Base-by-base conservation (phyloP, 2,888 invertebrate species). In the Cylindroiulus punctatus region DNA sequence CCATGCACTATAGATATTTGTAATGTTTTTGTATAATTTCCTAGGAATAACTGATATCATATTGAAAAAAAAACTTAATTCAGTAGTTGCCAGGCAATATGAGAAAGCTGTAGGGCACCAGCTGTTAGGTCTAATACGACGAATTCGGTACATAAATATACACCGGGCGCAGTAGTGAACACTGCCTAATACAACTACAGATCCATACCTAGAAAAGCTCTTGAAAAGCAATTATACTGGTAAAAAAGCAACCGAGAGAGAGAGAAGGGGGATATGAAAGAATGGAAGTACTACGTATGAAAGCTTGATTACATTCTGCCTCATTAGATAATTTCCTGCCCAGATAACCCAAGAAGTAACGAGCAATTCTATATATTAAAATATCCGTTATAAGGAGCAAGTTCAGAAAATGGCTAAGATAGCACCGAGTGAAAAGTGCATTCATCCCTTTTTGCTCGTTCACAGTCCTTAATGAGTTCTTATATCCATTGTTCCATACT, bases 281-380 rank as follows among this genome's bases (percentile, higher is more conserved):
- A 83, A 83, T 42, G 22, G 83, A 83, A 83, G 26, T 42, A 44
- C 40, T 40, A 83, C 82, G 83, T 40, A 44, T 83, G 22, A 83
- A 83, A 83, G 40, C 83, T 83, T 83, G 83, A 83, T 83, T 83
- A 83, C 83, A 83, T 83, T 83, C 42, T 83, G 83, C 83, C 83
- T 83, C 83, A 44, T 83, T 83, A 83, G 44, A 83, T 83, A 83
- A 83, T 83, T 83, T 83, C 83, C 83, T 83, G 44, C 83, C 40
- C 83, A 83, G 83, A 83, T 83, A 83, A 40, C 44, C 76, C 76
- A 40, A 44, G 83, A 83, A 83, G 44, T 83, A 83, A 83, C 44
- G 83, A n/a, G 44, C 42, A 83, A 44, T 83, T 40, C 83, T 83
- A 83, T 83, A 36, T 82, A 83, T 83, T 83, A 83, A 83, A 44